Conservation (phyloP, 2,888 invertebrate genomes). For the Cheilosia urbana region DNA sequence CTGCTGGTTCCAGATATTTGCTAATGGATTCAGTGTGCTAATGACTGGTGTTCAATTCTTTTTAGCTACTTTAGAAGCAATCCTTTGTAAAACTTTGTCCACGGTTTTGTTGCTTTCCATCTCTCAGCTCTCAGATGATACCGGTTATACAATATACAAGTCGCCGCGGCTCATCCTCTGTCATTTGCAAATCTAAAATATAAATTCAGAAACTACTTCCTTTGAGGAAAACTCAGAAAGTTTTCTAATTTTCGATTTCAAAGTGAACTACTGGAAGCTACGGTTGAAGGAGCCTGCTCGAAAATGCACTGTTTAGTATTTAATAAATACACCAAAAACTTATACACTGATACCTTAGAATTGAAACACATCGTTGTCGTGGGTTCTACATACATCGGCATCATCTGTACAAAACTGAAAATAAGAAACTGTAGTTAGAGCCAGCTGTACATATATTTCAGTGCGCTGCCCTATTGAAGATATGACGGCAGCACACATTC, state of each 20-base stretch:
- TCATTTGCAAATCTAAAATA: background rate
- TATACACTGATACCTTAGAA: background rate
- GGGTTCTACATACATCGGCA: background rate
- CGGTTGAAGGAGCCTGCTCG: background rate
- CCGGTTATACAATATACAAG: background rate
- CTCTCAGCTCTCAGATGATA: too few species aligned
- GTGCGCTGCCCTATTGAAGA: background rate
- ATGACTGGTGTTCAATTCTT: too few species aligned
- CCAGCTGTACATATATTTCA: background rate
- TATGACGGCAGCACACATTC: constrained; percentile 1
- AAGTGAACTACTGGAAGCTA: background rate
- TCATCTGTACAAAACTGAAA: background rate
- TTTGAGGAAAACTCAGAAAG: background rate
- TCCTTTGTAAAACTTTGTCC: too few species aligned
- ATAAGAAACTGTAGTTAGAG: background rate
- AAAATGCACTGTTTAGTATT: background rate
- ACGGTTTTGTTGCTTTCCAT: too few species aligned
- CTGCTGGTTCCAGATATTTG: too few species aligned
- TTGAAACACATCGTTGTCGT: background rate
- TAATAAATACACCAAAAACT: background rate
- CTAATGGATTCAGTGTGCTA: too few species aligned
- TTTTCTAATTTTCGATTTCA: background rate
- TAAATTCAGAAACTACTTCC: background rate
- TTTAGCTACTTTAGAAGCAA: too few species aligned
- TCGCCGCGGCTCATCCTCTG: background rate